A percentile compares a stretch with the other conserved stretches of the same genome.
Conservation (phyloP, 2,888 invertebrate genomes). For the Scaptodrosophila latifasciaeformis region DNA sequence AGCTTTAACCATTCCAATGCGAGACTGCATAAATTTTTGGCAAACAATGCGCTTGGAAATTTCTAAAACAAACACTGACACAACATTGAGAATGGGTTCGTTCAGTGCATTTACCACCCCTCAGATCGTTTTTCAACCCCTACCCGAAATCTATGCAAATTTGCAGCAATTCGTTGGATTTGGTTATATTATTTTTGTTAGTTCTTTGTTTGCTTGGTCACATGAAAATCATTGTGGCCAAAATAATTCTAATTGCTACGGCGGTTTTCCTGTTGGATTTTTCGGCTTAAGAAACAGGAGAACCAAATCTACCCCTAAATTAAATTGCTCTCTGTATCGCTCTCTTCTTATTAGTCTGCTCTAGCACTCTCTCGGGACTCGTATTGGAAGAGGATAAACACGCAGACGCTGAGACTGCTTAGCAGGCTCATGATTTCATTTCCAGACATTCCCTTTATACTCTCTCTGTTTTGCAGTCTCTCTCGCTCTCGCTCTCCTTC, state of each 20-base stretch:
- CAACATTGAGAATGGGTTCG: slow-evolving; percentile 36
- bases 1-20: slow-evolving; percentile 15
- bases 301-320: slow-evolving; percentile 23
- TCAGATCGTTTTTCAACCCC: neutral
- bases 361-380: neutral
- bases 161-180: slow-evolving; percentile 50
- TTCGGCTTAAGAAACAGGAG: slow-evolving; percentile 29
- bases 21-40: slow-evolving; percentile 43
- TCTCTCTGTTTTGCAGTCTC: neutral
- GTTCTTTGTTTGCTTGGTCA: neutral
- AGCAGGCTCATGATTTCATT: neutral
- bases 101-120: slow-evolving; percentile 19
- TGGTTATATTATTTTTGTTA: neutral
- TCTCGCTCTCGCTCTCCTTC: neutral
- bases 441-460: neutral
- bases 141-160: slow-evolving; percentile 13
- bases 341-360: neutral
- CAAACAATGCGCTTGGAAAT: slow-evolving; percentile 57
- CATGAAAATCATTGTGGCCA: neutral
- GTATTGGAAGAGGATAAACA: neutral
- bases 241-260: slow-evolving; percentile 47
- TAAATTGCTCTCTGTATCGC: slow-evolving; percentile 11
- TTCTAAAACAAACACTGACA: slow-evolving; percentile 60
- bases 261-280: slow-evolving; percentile 58
- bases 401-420: neutral